phyloP scores from a whole-genome alignment of 2,888 invertebrate genomes.

The Glyphotaelius pellucidus region DNA sequence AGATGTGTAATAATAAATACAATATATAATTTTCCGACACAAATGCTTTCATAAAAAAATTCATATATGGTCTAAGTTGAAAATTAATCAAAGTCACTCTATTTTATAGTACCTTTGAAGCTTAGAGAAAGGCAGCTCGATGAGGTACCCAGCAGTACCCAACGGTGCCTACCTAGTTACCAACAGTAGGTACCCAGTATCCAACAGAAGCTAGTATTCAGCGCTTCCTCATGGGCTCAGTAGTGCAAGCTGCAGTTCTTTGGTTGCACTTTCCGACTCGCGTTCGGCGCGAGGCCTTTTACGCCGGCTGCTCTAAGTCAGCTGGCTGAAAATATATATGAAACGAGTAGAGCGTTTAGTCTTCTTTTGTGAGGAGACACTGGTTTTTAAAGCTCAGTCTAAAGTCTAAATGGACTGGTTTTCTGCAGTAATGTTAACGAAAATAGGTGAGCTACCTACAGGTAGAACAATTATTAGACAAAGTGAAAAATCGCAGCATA shows the following conservation, averaged over 20 bases:
- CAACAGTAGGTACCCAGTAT: too few relatives aligned
- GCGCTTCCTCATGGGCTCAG: neutral
- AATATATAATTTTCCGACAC: too few relatives aligned
- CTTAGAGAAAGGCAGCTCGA: neutral
- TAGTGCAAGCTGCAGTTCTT: neutral
- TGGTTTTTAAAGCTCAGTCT: neutral
- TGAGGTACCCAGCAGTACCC: neutral
- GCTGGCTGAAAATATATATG: neutral
- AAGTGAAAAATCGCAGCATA: too few relatives aligned
- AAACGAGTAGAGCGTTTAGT: neutral
- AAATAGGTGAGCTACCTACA: neutral
- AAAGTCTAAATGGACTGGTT: neutral
- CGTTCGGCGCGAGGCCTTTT: neutral
- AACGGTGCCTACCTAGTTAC: too few relatives aligned
- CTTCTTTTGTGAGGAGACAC: neutral
- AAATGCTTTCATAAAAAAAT: too few relatives aligned
- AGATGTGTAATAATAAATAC: too few relatives aligned
- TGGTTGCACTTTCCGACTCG: conserved; percentile 8
- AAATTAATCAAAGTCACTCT: too few relatives aligned
- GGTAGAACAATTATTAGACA: too few relatives aligned
- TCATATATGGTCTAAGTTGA: too few relatives aligned
- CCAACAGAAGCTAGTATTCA: neutral
- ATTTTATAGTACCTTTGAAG: neutral
- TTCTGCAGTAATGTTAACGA: neutral
- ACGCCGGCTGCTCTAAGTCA: conserved; percentile 3